These are phyloP conservation scores for human DNA, from an alignment of 2,113 vertebrate genomes.

Conservation along the genomic window DNA sequence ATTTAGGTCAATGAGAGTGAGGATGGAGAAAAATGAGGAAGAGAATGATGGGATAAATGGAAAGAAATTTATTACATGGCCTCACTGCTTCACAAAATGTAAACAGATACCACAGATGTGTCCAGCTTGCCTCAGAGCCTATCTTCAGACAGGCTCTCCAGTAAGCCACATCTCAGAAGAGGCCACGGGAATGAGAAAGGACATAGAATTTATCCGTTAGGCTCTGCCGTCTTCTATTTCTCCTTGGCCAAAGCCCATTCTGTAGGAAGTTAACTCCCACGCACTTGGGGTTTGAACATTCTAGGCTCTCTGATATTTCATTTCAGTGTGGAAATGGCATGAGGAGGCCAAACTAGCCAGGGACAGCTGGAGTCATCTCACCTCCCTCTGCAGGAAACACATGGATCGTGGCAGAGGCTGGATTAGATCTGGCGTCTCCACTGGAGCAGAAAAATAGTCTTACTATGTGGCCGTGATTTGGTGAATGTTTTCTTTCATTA, in stretches of 20 bases:
- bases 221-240: not conserved
- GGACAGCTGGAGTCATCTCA: not conserved
- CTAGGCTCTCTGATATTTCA: not conserved
- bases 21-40: constrained; percentile 5
- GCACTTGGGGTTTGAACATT: not conserved
- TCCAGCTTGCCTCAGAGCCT: not conserved
- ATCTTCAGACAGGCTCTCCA: not conserved
- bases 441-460: not conserved
- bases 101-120: not conserved
- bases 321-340: not conserved
- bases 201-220: not conserved
- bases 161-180: not conserved
- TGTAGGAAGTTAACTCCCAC: not conserved
- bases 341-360: not conserved
- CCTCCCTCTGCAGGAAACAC: not conserved
- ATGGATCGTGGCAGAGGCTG: not conserved
- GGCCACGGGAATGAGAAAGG: not conserved
- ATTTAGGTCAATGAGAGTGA: not conserved
- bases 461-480: not conserved
- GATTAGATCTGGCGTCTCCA: not conserved
- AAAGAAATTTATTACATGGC: not conserved
- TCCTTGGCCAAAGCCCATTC: not conserved
- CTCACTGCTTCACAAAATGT: not conserved
- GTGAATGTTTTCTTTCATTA: not conserved
- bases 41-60: not conserved